A percentile compares a stretch with the other conserved stretches of the same genome.
Evolutionary conservation across 2,113 vertebrate species (phyloP).

Genomic region (Hippocampus mohnikei): DNA sequence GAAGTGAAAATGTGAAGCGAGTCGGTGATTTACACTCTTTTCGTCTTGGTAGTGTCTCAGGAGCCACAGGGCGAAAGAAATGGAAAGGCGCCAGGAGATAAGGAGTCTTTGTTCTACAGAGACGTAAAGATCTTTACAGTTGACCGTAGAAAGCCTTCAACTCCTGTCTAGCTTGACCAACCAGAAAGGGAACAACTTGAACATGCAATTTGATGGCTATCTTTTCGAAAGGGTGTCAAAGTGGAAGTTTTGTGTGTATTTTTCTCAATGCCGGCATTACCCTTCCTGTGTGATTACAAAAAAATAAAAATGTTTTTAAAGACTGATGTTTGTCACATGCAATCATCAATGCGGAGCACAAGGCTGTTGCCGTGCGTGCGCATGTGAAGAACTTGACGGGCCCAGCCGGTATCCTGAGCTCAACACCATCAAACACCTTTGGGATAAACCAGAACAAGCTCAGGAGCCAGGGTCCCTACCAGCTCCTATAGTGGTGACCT

Average conservation of each 20-base stretch:
- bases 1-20: conserved; percentile 42
- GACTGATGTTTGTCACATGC: too few relatives aligned
- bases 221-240: neutral
- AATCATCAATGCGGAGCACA: neutral
- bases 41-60: conserved; percentile 43
- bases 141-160: conserved; percentile 57
- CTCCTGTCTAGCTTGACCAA: conserved; percentile 33
- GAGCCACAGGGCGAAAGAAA: conserved; percentile 62
- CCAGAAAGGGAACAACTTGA: conserved; percentile 40
- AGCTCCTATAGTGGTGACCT: neutral
- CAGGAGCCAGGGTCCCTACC: neutral
- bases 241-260: too few relatives aligned
- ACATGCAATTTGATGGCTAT: conserved; percentile 27
- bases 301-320: too few relatives aligned
- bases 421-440: neutral
- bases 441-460: neutral
- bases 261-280: neutral
- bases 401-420: neutral
- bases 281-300: neutral
- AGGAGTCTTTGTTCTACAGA: conserved; percentile 61
- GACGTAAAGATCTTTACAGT: conserved; percentile 69
- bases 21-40: conserved; percentile 60
- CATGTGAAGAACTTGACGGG: neutral
- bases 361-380: neutral
- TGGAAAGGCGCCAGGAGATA: conserved; percentile 62